Evolutionary conservation across 2,113 vertebrate species (phyloP).

Genomic region (Rhinoptilus africanus): DNA sequence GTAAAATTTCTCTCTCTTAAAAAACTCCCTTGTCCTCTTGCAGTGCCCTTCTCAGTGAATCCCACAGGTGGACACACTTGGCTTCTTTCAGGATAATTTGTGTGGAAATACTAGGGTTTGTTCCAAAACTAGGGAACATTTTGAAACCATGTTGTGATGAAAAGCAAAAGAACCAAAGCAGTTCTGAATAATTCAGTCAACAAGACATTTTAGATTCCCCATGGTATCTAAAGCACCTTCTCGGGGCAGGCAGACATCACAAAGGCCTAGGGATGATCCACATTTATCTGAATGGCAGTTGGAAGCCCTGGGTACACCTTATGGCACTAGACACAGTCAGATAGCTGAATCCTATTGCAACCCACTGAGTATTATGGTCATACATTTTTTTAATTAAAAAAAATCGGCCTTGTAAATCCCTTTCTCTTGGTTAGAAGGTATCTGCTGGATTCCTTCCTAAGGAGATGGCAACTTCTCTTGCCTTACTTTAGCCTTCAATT

Average conservation of each 20-base stretch:
- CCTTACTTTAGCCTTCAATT: neutral
- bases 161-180: neutral
- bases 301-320: neutral
- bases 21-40: neutral
- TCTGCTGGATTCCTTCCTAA: neutral
- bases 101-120: accelerated
- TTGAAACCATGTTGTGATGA: neutral
- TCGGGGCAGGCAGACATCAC: neutral
- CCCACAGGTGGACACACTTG: neutral
- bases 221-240: neutral
- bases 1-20: neutral
- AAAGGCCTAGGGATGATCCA: neutral
- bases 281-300: neutral
- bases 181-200: neutral
- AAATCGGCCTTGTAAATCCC: neutral
- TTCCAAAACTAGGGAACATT: neutral
- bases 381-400: neutral
- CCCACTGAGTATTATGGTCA: neutral
- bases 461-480: neutral
- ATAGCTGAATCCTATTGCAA: neutral
- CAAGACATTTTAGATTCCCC: neutral
- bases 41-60: neutral
- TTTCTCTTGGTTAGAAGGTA: neutral
- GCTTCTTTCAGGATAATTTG: neutral
- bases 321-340: neutral